A percentile compares a stretch with the other conserved stretches of the same genome.
Evolutionary conservation across 2,113 vertebrate species (phyloP).

Genomic region (Cichladusa arquata): DNA sequence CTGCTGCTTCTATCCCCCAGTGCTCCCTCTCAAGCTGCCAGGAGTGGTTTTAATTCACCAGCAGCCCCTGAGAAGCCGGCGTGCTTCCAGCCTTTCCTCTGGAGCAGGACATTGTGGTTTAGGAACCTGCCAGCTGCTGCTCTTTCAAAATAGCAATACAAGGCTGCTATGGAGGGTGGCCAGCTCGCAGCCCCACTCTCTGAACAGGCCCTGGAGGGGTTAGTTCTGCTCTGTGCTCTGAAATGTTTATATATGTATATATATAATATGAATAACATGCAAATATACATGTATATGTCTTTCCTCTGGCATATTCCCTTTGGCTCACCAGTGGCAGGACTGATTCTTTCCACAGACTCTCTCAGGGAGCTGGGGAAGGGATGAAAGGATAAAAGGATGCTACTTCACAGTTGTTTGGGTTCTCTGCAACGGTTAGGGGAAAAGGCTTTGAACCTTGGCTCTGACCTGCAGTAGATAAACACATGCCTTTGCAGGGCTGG

Average conservation of each 20-base stretch:
- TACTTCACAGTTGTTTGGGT: background rate
- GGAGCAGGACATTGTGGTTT: rapidly evolving
- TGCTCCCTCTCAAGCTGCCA: background rate
- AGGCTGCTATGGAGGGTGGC: background rate
- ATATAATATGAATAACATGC: background rate
- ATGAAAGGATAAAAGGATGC: background rate
- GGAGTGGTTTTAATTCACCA: background rate
- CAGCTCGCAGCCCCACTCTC: background rate
- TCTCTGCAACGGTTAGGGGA: background rate
- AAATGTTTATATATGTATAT: background rate
- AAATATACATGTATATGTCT: background rate
- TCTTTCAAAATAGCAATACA: background rate
- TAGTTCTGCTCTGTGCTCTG: background rate
- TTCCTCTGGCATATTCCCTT: background rate
- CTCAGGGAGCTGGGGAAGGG: background rate
- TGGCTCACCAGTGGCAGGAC: background rate
- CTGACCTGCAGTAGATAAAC: background rate
- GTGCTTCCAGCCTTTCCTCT: background rate
- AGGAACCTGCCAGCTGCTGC: background rate
- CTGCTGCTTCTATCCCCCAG: background rate
- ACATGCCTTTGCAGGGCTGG: rapidly evolving
- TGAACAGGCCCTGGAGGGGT: background rate
- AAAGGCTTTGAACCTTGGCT: background rate
- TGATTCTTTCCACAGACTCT: rapidly evolving
- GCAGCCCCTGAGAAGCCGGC: background rate